Base-by-base conservation (phyloP, 2,797 vertebrate genomes). In the Spondyliosoma cantharus region DNA sequence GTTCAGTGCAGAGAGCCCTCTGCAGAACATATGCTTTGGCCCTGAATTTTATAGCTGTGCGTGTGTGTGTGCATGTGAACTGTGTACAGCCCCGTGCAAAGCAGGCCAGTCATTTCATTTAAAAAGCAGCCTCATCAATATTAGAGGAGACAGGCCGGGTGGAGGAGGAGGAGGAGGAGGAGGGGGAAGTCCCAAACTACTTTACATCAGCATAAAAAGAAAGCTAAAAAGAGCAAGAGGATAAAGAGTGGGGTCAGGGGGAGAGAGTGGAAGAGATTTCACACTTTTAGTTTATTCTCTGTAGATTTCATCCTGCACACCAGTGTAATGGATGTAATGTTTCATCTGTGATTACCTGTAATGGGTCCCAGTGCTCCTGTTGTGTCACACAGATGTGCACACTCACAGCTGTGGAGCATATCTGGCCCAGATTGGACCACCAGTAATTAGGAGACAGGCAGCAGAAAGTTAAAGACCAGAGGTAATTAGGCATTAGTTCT, bases 81-180 rank as follows among this genome's bases (percentile, higher is more conserved):
- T 13, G 49, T 69, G 42, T 52, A 50, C 57, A 68, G 17, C 11
- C 32, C 27, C 43, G 52, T 73, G 81, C 80, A 80, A 87, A 90
- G 71, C 78, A 81, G 76, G 69, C 66, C 86, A 85, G 74, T 67
- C 71, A 74, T 84, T 92, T 89, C n/a, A 80, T 87, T 83, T 83
- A 68, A 85, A 92, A 80, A 87, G 81, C 80, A 63, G 66, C 56
- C 63, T 91, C 91, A 92, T 93, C 78, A 90, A 91, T 92, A 92
- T 91, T 90, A 86, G 76, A 93, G 61, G 84, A 85, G 81, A 75
- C 66, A n/a, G 60, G 37, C 72, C 52, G 37, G 58, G 13, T 24
- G 29, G 53, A 65, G 66, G 76, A 74, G 78, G 78, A 32, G 29
- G 29, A 32, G 29, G 29, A 5, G 29, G 29, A 32, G 78, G 37